Base-by-base conservation (phyloP, 2,888 invertebrate species). In the Eledone cirrhosa region DNA sequence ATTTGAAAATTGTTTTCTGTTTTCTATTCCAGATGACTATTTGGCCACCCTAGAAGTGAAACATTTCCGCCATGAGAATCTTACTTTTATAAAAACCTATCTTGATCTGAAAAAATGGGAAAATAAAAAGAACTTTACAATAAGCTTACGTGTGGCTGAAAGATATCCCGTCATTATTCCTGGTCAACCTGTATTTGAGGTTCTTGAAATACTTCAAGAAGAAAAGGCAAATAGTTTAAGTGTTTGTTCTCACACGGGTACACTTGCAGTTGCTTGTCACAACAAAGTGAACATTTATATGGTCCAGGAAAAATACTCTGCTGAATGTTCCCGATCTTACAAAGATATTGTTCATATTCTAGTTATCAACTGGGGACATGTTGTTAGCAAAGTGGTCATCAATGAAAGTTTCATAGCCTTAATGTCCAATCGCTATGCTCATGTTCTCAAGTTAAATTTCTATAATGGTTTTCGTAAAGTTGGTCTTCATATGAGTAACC, bases 41-140 rank as follows among this genome's bases (percentile, higher is more conserved):
- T 48, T 76, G 76, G 76, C 76, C 22, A 76, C 76, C 24, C 47
- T 76, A 27, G 76, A 76, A 48, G 22, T 48, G 27, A 76, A 76
- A 47, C 76, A 48, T 41, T 48, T 29, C 47, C 47, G 76, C 24
- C 48, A 48, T 47, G 41, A 48, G 48, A 76, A 29, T 48, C 48
- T 76, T 19, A 76, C 76, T 22, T 76, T 47, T 11, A 29, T 76
- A 29, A 76, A 76, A 47, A 48, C 48, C 24, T 76, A 76, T 27
- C 76, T 76, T 24, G 48, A 76, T 16, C 29, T 76, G 76, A 76
- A 76, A 41, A 48, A 76, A 48, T 48, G 48, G 48, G 76, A 76
- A 19, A 76, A 47, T 48, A 76, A 47, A 19, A 76, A 76, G 48
- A 47, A 47, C 4, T 76, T 47, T 24, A 22, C 29, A n/a, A 76